Conservation (phyloP, 2,113 vertebrate species). For the Channa maculata region DNA sequence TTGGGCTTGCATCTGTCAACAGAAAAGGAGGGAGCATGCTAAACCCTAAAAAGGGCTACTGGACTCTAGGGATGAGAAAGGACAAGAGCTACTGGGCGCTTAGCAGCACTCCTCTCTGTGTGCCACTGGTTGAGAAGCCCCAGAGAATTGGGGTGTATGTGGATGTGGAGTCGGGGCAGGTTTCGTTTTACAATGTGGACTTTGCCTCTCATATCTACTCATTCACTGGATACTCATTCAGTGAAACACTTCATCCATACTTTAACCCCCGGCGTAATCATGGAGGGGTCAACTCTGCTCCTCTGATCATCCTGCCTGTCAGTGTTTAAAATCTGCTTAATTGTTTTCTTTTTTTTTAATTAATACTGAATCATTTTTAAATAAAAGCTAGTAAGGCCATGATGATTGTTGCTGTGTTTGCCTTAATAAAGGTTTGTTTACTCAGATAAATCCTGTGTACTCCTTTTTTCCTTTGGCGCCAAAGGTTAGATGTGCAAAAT, state of each 20-base stretch:
- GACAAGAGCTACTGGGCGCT: slow-evolving; percentile 70
- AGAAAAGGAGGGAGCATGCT: slow-evolving; percentile 73
- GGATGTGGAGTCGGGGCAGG: slow-evolving; percentile 84
- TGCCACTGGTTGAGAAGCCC: slow-evolving; percentile 77
- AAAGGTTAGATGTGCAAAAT: neutral
- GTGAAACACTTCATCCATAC: slow-evolving; percentile 83
- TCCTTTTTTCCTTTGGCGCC: neutral
- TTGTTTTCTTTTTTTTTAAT: neutral
- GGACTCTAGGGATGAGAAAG: slow-evolving; percentile 73
- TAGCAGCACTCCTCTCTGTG: slow-evolving; percentile 52
- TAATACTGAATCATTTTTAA: neutral
- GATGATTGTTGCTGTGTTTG: slow-evolving; percentile 26
- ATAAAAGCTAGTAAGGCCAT: neutral
- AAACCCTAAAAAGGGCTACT: slow-evolving; percentile 77
- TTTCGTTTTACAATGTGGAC: slow-evolving; percentile 86
- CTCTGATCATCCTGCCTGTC: slow-evolving; percentile 68
- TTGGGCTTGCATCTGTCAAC: slow-evolving; percentile 69
- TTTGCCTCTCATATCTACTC: slow-evolving; percentile 82
- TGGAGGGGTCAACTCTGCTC: slow-evolving; percentile 62
- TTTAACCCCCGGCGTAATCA: slow-evolving; percentile 81
- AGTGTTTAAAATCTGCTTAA: slow-evolving; percentile 9
- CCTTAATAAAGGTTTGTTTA: slow-evolving; percentile 55
- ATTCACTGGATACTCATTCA: slow-evolving; percentile 84
- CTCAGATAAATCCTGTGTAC: neutral
- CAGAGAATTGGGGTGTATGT: slow-evolving; percentile 86